A percentile compares a stretch with the other conserved stretches of the same genome.
phyloP scores from a whole-genome alignment of 2,113 vertebrate species.

The Sorex araneus region DNA sequence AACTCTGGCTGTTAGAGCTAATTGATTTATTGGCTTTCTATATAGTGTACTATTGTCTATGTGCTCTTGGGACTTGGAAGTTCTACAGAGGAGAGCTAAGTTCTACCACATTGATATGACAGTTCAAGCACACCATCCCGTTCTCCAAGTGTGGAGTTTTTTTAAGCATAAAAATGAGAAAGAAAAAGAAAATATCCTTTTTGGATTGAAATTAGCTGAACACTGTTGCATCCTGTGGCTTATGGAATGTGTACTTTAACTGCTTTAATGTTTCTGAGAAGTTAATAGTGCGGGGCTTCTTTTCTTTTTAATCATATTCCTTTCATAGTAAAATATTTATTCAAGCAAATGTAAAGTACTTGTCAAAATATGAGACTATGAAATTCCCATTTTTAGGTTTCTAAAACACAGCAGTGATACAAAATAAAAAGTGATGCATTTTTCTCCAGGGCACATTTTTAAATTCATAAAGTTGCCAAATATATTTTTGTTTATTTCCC shows the following conservation, averaged over 20 bases:
- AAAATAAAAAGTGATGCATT: slow-evolving; percentile 81
- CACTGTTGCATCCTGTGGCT: slow-evolving; percentile 86
- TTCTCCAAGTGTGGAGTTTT: slow-evolving; percentile 83
- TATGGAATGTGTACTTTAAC: slow-evolving; percentile 86
- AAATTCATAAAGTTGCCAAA: slow-evolving; percentile 87
- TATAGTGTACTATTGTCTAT: slow-evolving; percentile 93
- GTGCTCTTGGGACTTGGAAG: slow-evolving; percentile 91
- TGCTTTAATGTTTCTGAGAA: slow-evolving; percentile 70
- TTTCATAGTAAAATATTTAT: slow-evolving; percentile 83
- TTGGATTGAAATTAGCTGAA: slow-evolving; percentile 83
- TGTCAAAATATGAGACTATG: slow-evolving; percentile 76
- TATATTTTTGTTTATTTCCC: slow-evolving; percentile 85
- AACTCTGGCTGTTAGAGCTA: slow-evolving; percentile 91
- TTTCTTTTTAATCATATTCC: slow-evolving; percentile 81
- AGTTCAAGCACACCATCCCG: slow-evolving; percentile 90
- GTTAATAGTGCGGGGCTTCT: slow-evolving; percentile 77
- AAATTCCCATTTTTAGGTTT: slow-evolving; percentile 83
- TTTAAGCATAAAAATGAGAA: slow-evolving; percentile 55
- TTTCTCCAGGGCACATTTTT: slow-evolving; percentile 82
- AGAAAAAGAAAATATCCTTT: slow-evolving; percentile 67
- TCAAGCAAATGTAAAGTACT: slow-evolving; percentile 85
- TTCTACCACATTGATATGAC: slow-evolving; percentile 91
- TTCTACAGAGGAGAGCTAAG: slow-evolving; percentile 91
- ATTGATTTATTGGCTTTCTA: slow-evolving; percentile 97
- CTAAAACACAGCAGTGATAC: slow-evolving; percentile 82